Conservation (phyloP, 53 echinoderm and acorn worm genomes). For the Temnopleurus reevesii region DNA sequence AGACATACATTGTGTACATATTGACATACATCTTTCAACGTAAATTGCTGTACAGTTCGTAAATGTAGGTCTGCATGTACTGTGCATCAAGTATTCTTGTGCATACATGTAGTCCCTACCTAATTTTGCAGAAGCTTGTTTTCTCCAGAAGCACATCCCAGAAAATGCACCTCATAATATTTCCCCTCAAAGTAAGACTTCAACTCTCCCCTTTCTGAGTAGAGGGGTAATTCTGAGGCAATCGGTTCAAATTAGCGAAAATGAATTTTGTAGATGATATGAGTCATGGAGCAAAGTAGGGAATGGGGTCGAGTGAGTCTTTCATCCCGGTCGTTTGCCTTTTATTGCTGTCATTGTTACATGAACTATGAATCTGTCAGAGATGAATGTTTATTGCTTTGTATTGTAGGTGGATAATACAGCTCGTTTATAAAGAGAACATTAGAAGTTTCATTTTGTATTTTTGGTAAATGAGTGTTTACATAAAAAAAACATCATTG, state of each 20-base stretch:
- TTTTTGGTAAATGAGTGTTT: too few species aligned
- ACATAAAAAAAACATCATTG: too few species aligned
- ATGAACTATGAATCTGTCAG: background rate
- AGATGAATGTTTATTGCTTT: background rate
- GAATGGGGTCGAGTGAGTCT: background rate
- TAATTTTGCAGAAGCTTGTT: background rate
- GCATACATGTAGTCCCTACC: too few species aligned
- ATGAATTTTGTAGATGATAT: background rate
- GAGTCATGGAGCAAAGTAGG: constrained; percentile 6
- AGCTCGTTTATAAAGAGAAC: too few species aligned
- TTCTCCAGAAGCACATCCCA: background rate
- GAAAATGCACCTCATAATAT: background rate
- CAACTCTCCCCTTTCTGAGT: background rate
- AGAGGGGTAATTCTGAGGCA: constrained; percentile 5
- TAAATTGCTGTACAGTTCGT: too few species aligned
- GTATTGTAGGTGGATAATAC: background rate
- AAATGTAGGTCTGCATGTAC: too few species aligned
- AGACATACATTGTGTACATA: too few species aligned
- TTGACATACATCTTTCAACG: too few species aligned
- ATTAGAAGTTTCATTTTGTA: too few species aligned
- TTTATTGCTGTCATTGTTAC: background rate
- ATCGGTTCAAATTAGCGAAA: constrained; percentile 22
- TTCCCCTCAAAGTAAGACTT: background rate
- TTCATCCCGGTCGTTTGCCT: background rate
- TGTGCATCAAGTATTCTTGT: too few species aligned